Base-by-base conservation (phyloP, 1,140 invertebrate species). In the Drosophila pachea region DNA sequence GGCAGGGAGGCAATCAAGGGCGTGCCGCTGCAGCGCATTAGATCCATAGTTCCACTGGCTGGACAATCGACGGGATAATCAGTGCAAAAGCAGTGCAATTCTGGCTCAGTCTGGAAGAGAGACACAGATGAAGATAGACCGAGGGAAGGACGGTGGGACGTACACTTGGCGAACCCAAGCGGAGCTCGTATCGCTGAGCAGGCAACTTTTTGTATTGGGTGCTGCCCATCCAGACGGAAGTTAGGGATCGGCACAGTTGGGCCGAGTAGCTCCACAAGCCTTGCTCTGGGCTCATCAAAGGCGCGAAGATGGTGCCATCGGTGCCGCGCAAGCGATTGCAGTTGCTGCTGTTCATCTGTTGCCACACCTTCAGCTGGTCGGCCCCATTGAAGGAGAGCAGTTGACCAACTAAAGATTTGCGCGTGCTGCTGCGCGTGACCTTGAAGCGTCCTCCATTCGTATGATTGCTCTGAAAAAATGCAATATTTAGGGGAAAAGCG, bases 251-350 rank as follows among this genome's bases (percentile, higher is more conserved):
- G 89, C 94, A 95, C 2, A 95, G 75, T 74, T 93, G 93, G 0
- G 91, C 87, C 6, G 92, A 90, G 79, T 91, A 94, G 0, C 92
- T 92, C 50, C 91, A 89, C 3, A 94, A 78, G 7, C 91, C 90
- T 47, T 93, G 92, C 14, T 91, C 90, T 38, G 89, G 90, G 0
- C 90, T 91, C 42, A 93, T 89, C 63, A 92, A 92, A 0, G 94
- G 94, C 7, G 94, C 91, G 86, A 95, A 95, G 11, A 95, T 92
- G 0, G 94, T 94, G 0, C 93, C 92, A 78, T 96, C 95, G 0
- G 94, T 94, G 4, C 95, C 95, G n/a, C 91, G 90, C 69, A 91
- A 93, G 2, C 90, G 75, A 78, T 95, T 94, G 77, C 94, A 95
- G 32, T 90, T 88, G 4, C 91, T 89, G n/a, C 90, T 92, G 0